A percentile compares a stretch with the other conserved stretches of the same genome.
Evolutionary conservation across 2,888 invertebrate species (phyloP).

Genomic region (Aricia artaxerxes): DNA sequence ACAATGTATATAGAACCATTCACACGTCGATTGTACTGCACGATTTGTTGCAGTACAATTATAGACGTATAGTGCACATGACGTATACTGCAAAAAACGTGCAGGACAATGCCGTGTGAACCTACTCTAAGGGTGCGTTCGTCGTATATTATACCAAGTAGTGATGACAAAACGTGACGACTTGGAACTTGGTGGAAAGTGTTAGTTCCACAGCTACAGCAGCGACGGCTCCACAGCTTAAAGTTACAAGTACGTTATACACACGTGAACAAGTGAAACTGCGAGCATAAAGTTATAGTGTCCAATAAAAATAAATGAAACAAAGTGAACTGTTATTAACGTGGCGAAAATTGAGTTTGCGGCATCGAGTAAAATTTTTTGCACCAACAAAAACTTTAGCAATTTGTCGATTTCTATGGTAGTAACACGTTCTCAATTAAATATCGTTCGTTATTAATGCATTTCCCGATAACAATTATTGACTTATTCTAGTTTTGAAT

Average conservation of each 20-base stretch:
- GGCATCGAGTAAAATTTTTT: background rate
- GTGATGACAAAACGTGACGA: no score
- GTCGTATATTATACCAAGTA: no score
- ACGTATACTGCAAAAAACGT: no score
- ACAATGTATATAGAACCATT: no score
- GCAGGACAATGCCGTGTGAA: no score
- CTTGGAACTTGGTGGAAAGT: no score
- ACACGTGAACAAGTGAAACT: background rate
- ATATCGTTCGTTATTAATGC: background rate
- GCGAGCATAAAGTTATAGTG: background rate
- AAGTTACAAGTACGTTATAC: background rate
- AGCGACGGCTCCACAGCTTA: background rate
- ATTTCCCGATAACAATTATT: background rate
- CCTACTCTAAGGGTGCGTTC: no score
- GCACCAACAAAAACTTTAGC: background rate
- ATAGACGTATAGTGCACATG: no score
- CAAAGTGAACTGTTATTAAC: background rate
- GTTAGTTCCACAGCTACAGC: no score
- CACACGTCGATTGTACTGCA: no score
- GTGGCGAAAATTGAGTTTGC: constrained; percentile 6
- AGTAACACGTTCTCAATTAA: background rate
- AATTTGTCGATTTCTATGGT: background rate
- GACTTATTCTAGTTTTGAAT: background rate
- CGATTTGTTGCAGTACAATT: no score
- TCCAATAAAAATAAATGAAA: constrained; percentile 10